These are phyloP conservation scores for Nephila pilipes DNA, from an alignment of 1,140 invertebrate species.

Conservation along the genomic window DNA sequence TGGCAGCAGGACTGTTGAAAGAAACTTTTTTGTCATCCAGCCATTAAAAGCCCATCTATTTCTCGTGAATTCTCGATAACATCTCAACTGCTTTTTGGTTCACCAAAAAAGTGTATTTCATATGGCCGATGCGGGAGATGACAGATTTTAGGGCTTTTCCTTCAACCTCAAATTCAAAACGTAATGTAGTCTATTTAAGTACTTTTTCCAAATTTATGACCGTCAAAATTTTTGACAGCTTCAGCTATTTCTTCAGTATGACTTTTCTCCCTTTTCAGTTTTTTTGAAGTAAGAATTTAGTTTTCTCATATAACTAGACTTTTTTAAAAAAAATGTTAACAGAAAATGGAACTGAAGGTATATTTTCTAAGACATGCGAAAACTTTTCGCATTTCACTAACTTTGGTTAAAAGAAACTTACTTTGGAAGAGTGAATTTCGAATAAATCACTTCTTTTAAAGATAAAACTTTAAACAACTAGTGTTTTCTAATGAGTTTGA, in stretches of 20 bases:
- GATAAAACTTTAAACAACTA: neutral
- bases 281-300: neutral
- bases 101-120: constrained; percentile 56
- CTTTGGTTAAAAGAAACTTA: neutral
- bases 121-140: constrained; percentile 26
- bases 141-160: constrained; percentile 48
- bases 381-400: neutral
- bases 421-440: neutral
- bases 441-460: neutral
- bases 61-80: constrained; percentile 70
- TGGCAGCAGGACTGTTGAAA: neutral
- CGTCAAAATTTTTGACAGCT: constrained; percentile 24
- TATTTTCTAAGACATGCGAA: neutral
- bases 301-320: neutral
- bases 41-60: constrained; percentile 75
- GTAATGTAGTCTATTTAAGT: constrained; percentile 49
- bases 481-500: neutral
- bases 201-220: constrained; percentile 51
- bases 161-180: constrained; percentile 32
- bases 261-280: neutral
- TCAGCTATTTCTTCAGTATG: constrained; percentile 1
- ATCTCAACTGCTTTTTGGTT: constrained; percentile 63
- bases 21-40: constrained; percentile 43
- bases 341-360: neutral
- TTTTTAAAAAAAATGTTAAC: neutral